These are phyloP conservation scores for Madoqua kirkii DNA, from an alignment of 2,113 vertebrate species.

Conservation along the genomic window DNA sequence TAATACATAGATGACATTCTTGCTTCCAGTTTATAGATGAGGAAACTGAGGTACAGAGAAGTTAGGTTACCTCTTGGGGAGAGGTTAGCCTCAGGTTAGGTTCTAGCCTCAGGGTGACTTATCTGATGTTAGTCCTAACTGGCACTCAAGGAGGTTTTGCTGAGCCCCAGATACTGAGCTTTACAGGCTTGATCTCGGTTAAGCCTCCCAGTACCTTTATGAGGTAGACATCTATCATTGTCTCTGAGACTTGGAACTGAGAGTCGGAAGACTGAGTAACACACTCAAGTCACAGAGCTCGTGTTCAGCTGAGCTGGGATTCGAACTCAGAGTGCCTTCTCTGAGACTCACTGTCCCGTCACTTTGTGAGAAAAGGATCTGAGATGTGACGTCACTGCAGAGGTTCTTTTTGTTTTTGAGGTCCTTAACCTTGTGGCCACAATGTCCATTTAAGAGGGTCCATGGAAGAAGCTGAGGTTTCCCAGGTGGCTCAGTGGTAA, in stretches of 20 bases:
- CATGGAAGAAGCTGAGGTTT: neutral
- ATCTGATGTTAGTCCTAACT: neutral
- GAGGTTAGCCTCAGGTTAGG: neutral
- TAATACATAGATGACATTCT: neutral
- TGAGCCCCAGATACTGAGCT: neutral
- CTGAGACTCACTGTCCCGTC: fast-evolving
- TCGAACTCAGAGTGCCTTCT: neutral
- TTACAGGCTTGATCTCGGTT: neutral
- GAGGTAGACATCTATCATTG: neutral
- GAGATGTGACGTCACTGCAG: fast-evolving
- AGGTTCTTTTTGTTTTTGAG: neutral
- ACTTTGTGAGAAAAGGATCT: neutral
- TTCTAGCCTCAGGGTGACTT: neutral
- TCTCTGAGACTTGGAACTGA: neutral
- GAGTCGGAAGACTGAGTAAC: fast-evolving
- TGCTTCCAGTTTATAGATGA: neutral
- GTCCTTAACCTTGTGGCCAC: neutral
- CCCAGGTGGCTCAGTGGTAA: neutral
- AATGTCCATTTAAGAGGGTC: neutral
- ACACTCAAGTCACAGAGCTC: neutral
- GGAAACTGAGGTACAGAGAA: neutral
- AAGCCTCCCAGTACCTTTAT: neutral
- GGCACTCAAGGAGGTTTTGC: neutral
- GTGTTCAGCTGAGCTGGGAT: neutral
- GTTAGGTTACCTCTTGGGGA: neutral